Evolutionary conservation across 92 coral and sea anemone genomes (phyloP).

Genomic region (Anthopleura xanthogrammica): DNA sequence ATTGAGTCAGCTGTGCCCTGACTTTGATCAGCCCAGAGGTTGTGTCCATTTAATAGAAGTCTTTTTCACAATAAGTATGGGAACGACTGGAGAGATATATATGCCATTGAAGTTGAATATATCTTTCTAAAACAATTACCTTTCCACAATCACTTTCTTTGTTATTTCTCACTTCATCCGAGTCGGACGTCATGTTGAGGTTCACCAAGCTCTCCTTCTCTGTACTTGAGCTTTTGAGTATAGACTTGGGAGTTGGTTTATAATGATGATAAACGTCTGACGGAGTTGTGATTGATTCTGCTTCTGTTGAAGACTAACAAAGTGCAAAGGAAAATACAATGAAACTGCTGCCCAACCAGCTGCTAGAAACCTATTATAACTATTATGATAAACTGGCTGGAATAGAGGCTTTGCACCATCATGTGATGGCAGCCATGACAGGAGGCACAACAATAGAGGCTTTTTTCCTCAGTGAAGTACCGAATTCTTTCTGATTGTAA

Average conservation of each 20-base stretch:
- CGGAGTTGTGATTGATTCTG: constrained; percentile 41
- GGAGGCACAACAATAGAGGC: too few relatives aligned
- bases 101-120: neutral
- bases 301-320: neutral
- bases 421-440: too few relatives aligned
- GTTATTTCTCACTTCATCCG: neutral
- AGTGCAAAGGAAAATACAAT: neutral
- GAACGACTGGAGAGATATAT: too few relatives aligned
- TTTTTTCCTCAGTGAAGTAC: too few relatives aligned
- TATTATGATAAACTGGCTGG: too few relatives aligned
- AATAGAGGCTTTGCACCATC: too few relatives aligned
- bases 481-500: too few relatives aligned
- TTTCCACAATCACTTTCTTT: neutral
- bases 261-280: constrained; percentile 70
- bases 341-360: too few relatives aligned
- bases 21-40: too few relatives aligned
- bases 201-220: constrained; percentile 18
- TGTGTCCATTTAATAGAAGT: too few relatives aligned
- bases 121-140: neutral
- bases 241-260: constrained; percentile 53
- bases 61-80: too few relatives aligned
- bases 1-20: too few relatives aligned
- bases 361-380: neutral
- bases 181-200: neutral
- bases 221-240: constrained; percentile 55